Evolutionary conservation across 2,113 vertebrate species (phyloP).

Genomic region (Capreolus pygargus): DNA sequence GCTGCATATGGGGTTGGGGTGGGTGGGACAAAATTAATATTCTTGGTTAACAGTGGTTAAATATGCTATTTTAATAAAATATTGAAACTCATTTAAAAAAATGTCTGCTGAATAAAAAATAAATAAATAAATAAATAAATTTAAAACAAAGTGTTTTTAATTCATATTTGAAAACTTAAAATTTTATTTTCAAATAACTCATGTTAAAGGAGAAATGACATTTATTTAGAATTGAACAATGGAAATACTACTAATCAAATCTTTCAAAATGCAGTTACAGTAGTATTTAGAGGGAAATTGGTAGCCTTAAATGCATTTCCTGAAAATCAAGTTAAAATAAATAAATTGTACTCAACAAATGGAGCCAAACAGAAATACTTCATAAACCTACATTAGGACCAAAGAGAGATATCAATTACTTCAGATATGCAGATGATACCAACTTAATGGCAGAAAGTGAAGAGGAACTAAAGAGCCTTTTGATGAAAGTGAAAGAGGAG

Average conservation of each 20-base stretch:
- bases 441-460: background rate
- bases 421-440: background rate
- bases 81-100: constrained; percentile 78
- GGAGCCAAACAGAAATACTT: background rate
- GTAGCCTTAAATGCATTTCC: background rate
- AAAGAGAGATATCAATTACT: background rate
- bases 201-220: background rate
- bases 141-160: background rate
- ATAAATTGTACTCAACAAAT: background rate
- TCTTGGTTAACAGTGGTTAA: constrained; percentile 88
- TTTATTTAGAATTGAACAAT: background rate
- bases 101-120: too few relatives aligned
- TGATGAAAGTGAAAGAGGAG: background rate
- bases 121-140: too few relatives aligned
- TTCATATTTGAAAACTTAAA: background rate
- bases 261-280: background rate
- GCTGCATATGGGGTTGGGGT: constrained; percentile 73
- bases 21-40: constrained; percentile 78
- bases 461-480: background rate
- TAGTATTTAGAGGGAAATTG: background rate
- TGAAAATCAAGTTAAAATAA: background rate
- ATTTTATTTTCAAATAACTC: background rate
- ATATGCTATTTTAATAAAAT: constrained; percentile 98
- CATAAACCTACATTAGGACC: background rate
- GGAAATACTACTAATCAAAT: background rate